Base-by-base conservation (phyloP, 2,113 vertebrate species). In the Melanotaenia duboulayi region DNA sequence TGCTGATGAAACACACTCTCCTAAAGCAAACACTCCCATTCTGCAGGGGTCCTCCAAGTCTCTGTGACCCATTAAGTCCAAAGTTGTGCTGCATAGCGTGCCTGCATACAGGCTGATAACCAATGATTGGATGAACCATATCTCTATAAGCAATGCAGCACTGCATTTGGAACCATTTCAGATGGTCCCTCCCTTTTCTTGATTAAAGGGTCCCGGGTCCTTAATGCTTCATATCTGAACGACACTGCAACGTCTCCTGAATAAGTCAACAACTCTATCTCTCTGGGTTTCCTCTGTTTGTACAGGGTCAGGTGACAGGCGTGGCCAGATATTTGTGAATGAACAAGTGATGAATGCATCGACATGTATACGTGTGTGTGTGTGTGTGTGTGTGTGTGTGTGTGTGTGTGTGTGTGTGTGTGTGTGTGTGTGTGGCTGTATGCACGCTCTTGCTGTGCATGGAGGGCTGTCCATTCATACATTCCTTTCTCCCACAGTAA, bases 241-340 rank as follows among this genome's bases (percentile, higher is more conserved):
- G 40, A n/a, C 46, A 23, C 24, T 68, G 51, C 28, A 46, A 28
- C 40, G 19, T 72, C 61, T 72, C 50, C 42, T 25, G 20, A 14
- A n/a, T 16, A 48, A 74, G 64, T 81, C 81, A 83, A 76, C 67
- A 85, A 62, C 65, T 76, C 78, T 77, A 80, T 81, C 65, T 60
- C n/a, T 58, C 48, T 74, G 42, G 28, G 60, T 84, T 85, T 74
- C 62, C 75, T 73, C 75, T 92, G 81, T 92, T 91, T 92, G 77
- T 80, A 91, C 68, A 61, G 78, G 83, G 65, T 91, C 87, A 81
- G 87, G 83, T 88, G 90, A 92, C 89, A 81, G 72, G 42, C 69
- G 62, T 60, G 37, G 56, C 65, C 77, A 89, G 83, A 92, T 88
- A 89, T 90, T 92, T 93, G 82, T 92, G 90, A 93, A 92, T 93